A percentile compares a stretch with the other conserved stretches of the same genome.
Evolutionary conservation across 2,888 invertebrate species (phyloP).

Genomic region (Drosophila fungiperda): DNA sequence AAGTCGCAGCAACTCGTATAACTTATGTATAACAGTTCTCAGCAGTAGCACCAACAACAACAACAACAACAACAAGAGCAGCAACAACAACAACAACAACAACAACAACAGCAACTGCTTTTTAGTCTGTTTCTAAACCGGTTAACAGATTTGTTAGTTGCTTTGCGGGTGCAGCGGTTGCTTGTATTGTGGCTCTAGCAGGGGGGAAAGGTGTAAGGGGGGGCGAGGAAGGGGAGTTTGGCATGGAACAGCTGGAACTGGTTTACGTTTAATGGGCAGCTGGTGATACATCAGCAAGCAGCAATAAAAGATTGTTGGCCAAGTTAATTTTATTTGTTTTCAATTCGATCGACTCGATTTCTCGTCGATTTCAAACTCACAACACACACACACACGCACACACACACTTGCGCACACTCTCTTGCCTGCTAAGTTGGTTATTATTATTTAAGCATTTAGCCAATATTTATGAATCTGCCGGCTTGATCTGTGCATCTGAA

Average conservation of each 20-base stretch:
- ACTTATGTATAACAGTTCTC: conserved; percentile 57
- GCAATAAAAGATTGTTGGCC: conserved; percentile 37
- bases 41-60: conserved; percentile 22
- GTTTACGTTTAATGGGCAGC: conserved; percentile 65
- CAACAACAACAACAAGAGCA: conserved; percentile 2
- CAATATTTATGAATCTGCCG: not conserved
- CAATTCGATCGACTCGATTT: conserved; percentile 31
- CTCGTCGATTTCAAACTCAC: conserved; percentile 6
- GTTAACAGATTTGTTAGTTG: conserved; percentile 63
- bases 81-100: conserved; percentile 14
- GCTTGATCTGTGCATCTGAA: not conserved
- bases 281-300: conserved; percentile 51
- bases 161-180: conserved; percentile 13
- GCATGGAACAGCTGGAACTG: conserved; percentile 45
- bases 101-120: conserved; percentile 27
- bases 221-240: not conserved
- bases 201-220: not conserved
- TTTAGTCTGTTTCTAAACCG: conserved; percentile 64
- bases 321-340: conserved; percentile 37
- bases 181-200: not conserved
- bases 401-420: not conserved
- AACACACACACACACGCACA: not conserved
- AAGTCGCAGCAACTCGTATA: conserved; percentile 29
- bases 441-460: not conserved
- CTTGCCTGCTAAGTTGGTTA: not conserved